These are phyloP conservation scores for Hylaea fasciaria DNA, from an alignment of 2,888 invertebrate species.

Conservation along the genomic window DNA sequence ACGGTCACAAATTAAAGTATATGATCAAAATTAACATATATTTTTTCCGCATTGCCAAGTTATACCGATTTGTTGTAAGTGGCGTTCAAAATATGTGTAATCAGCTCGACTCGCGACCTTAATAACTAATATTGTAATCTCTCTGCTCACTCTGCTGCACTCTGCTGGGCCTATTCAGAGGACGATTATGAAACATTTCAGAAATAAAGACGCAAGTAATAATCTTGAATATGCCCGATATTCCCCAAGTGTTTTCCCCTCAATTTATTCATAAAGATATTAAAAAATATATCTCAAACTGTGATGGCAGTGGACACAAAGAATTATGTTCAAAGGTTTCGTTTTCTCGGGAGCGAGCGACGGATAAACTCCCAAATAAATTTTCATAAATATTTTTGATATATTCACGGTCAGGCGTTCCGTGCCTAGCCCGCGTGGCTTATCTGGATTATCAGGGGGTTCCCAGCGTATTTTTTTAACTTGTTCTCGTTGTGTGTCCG, in stretches of 20 bases:
- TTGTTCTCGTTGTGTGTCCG: slow-evolving; percentile 73
- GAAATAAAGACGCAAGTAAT: not conserved
- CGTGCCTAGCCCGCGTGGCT: slow-evolving; percentile 79
- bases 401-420: slow-evolving; percentile 82
- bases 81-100: no score
- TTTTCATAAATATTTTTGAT: slow-evolving; percentile 80
- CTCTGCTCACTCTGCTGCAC: no score
- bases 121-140: not conserved
- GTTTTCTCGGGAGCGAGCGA: slow-evolving; percentile 55
- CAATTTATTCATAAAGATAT: slow-evolving; percentile 35
- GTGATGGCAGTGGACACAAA: slow-evolving; percentile 33
- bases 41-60: no score
- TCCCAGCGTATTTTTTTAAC: slow-evolving; percentile 73
- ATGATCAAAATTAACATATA: no score
- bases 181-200: not conserved
- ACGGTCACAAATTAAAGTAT: no score
- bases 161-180: not conserved
- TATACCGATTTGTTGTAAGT: no score
- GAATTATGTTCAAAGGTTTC: slow-evolving; percentile 36
- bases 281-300: slow-evolving; percentile 28
- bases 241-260: slow-evolving; percentile 18
- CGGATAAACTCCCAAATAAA: slow-evolving; percentile 70
- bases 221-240: slow-evolving; percentile 6
- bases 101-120: no score
- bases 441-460: slow-evolving; percentile 81